Base-by-base conservation (phyloP, 2,888 invertebrate genomes). In the Drosophila tanythrix region DNA sequence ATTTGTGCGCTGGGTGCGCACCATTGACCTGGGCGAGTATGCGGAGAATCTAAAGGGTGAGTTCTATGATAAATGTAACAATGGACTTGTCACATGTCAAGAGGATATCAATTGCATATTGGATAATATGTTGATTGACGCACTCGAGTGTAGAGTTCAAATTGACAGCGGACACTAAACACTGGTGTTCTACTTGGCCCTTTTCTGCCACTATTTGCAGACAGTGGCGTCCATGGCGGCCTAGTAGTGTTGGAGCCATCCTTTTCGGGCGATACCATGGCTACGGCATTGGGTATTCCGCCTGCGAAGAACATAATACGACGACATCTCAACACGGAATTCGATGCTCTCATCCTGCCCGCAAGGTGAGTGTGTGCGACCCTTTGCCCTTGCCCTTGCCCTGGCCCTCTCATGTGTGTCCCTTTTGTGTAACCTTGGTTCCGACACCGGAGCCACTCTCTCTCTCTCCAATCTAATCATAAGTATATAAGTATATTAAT, bases 211-310 rank as follows among this genome's bases (percentile, higher is more conserved):
- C 53, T 15, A 25, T 31, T 67, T 64, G 76, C 94, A 96, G 98
- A 98, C 93, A 98, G 98, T 91, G 99, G 99, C 83, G 97, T 99
- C 11, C 98, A 99, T 92, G 98, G 99, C 72, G 98, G 98, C 15
- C 94, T 99, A 76, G 97, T 98, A 61, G 98, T 98, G 21, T 93
- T 99, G 89, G 98, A 99, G 92, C 97, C 98, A 21, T 97, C 98
- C 18, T 98, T 99, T 93, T 98, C 97, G 66, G 97, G 98, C 36
- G 98, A 98, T 93, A 98, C 98, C 52, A 97, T 99, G 96, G 98
- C 98, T 56, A 97, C 97, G 11, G 97, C 98, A 1, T 94, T 98
- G 76, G 98, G 98, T 63, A 98, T 98, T 88, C 98, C 98, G 51
- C 96, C 97, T 21, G 97, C 97, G 40, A 98, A 98, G 93, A 97